phyloP scores from a whole-genome alignment of 2,888 invertebrate species.

The Sussaba pulchella region DNA sequence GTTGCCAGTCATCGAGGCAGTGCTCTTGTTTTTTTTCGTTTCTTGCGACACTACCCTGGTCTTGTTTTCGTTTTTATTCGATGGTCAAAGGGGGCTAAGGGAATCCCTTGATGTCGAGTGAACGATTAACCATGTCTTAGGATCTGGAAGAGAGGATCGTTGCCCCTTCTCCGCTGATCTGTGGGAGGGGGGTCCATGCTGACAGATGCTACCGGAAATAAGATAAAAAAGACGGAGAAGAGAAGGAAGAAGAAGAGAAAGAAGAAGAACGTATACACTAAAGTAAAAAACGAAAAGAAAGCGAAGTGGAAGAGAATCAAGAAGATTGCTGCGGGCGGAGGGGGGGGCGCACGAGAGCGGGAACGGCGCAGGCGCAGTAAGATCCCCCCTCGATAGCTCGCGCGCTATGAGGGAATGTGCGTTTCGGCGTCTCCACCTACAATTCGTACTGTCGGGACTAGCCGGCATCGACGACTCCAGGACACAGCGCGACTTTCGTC shows the following conservation, averaged over 20 bases:
- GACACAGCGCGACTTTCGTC: slow-evolving; percentile 57
- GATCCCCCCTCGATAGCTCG: slow-evolving; percentile 32
- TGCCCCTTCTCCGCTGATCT: neutral
- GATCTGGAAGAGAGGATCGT: slow-evolving; percentile 19
- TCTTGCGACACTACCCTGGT: neutral
- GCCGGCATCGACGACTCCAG: slow-evolving; percentile 60
- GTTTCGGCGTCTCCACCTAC: slow-evolving; percentile 60
- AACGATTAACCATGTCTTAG: slow-evolving; percentile 48
- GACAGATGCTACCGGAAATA: slow-evolving; percentile 2
- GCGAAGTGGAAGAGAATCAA: slow-evolving; percentile 59
- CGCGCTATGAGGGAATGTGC: slow-evolving; percentile 41
- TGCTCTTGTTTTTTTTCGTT: neutral
- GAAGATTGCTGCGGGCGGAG: slow-evolving; percentile 68
- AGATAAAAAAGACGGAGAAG: neutral
- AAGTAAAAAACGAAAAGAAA: slow-evolving; percentile 13
- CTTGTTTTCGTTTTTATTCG: slow-evolving; percentile 22
- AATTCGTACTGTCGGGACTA: slow-evolving; percentile 54
- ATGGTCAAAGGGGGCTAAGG: neutral
- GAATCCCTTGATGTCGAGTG: slow-evolving; percentile 21
- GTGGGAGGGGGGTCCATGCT: neutral
- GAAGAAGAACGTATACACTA: slow-evolving; percentile 6
- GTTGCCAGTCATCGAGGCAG: slow-evolving; percentile 1
- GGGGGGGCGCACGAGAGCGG: slow-evolving; percentile 57
- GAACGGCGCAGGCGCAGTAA: slow-evolving; percentile 77
- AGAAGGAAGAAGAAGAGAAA: slow-evolving; percentile 6